Evolutionary conservation across 2,113 vertebrate species (phyloP).

Genomic region (Drymodes brunneopygia): DNA sequence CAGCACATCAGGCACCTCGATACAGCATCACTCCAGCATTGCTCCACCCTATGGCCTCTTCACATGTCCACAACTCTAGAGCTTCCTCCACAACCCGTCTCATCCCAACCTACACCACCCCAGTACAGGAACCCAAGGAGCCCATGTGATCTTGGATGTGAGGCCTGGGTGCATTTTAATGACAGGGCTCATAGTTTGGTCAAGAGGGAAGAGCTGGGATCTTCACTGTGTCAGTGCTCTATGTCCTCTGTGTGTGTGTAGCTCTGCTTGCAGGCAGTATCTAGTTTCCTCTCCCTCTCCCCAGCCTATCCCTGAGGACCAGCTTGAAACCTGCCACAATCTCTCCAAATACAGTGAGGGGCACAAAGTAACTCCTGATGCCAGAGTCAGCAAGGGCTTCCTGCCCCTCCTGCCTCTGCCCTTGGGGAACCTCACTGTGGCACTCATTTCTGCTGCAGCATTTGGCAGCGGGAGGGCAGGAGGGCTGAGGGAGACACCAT

Average conservation of each 20-base stretch:
- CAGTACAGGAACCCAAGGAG: not conserved
- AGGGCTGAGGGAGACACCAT: not conserved
- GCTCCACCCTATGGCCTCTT: not conserved
- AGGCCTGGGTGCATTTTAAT: not conserved
- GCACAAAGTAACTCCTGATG: not conserved
- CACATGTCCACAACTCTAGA: not conserved
- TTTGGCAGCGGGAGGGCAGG: not conserved
- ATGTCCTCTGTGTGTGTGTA: not conserved
- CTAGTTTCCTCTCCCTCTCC: not conserved
- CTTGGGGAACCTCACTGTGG: not conserved
- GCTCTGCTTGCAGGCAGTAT: not conserved
- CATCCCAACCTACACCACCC: not conserved
- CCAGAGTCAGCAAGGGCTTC: not conserved
- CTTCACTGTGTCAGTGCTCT: not conserved
- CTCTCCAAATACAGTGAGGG: not conserved
- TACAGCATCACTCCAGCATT: not conserved
- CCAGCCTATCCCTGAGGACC: not conserved
- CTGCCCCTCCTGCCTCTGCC: not conserved
- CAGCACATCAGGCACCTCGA: fast-evolving
- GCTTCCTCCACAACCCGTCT: not conserved
- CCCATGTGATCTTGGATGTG: not conserved
- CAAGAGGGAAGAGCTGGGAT: not conserved
- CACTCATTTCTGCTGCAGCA: not conserved
- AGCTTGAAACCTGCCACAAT: not conserved
- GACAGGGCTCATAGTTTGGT: not conserved